phyloP scores from a whole-genome alignment of 2,888 invertebrate genomes.

The Drosophila limbata region DNA sequence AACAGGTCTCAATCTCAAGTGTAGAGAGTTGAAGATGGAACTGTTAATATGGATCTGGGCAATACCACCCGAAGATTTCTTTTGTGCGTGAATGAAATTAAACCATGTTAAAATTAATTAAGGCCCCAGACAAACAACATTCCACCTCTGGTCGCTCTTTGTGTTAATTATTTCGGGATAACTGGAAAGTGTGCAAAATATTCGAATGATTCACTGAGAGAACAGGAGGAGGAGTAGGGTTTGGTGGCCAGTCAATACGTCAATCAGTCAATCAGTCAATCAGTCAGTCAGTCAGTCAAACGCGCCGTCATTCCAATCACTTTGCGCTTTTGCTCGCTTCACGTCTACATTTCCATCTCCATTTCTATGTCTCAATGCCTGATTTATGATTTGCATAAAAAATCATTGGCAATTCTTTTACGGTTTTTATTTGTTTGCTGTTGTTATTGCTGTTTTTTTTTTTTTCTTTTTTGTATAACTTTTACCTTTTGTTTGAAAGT shows the following conservation, averaged over 20 bases:
- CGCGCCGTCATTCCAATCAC: slow-evolving; percentile 75
- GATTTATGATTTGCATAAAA: slow-evolving; percentile 82
- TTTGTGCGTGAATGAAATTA: slow-evolving; percentile 71
- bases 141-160: slow-evolving; percentile 22
- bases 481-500: slow-evolving; percentile 79
- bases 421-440: slow-evolving; percentile 49
- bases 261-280: slow-evolving; percentile 18
- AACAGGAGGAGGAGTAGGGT: neutral
- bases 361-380: slow-evolving; percentile 68
- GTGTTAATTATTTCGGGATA: slow-evolving; percentile 66
- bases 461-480: slow-evolving; percentile 47
- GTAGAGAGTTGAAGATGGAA: slow-evolving; percentile 52
- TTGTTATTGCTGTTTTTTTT: slow-evolving; percentile 12
- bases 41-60: slow-evolving; percentile 32
- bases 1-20: slow-evolving; percentile 71
- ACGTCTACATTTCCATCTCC: slow-evolving; percentile 46
- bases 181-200: slow-evolving; percentile 77
- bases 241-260: neutral
- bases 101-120: slow-evolving; percentile 79
- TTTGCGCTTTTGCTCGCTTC: slow-evolving; percentile 55
- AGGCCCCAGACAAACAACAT: slow-evolving; percentile 27
- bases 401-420: slow-evolving; percentile 74
- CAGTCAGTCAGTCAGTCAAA: slow-evolving; percentile 63
- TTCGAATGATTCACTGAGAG: slow-evolving; percentile 23
- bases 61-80: slow-evolving; percentile 74